Conservation (phyloP, 2,797 vertebrate genomes). For the Poecilia gillii region DNA sequence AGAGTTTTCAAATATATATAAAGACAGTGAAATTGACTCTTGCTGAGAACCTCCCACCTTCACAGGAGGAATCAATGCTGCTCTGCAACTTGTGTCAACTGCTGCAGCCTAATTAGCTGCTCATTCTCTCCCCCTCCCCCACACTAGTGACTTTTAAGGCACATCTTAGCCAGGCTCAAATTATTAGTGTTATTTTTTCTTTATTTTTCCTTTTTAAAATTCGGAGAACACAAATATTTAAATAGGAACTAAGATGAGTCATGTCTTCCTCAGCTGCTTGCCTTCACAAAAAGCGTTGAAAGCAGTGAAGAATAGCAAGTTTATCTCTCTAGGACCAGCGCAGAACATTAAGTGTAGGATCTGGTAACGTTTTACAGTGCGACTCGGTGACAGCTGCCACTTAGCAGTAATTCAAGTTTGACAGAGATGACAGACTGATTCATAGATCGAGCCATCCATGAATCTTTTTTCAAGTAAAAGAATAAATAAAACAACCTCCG, state of each 20-base stretch:
- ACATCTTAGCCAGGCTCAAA: slow-evolving; percentile 32
- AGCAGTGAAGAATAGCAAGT: slow-evolving; percentile 19
- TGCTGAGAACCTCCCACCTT: slow-evolving; percentile 35
- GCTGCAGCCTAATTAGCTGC: slow-evolving; percentile 59
- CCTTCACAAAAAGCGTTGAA: slow-evolving; percentile 20
- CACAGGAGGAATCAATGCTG: slow-evolving; percentile 50
- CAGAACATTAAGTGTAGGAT: slow-evolving; percentile 15
- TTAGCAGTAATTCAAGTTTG: slow-evolving; percentile 43
- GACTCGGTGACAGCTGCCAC: slow-evolving; percentile 40
- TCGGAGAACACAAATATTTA: slow-evolving; percentile 52
- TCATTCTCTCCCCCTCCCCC: slow-evolving; percentile 44
- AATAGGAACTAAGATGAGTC: slow-evolving; percentile 37
- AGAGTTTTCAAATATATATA: slow-evolving; percentile 57
- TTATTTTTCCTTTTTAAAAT: slow-evolving; percentile 34
- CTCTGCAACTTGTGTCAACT: slow-evolving; percentile 39
- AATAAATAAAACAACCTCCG: background rate
- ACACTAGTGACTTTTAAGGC: slow-evolving; percentile 56
- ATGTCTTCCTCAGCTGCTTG: slow-evolving; percentile 24
- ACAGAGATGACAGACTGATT: slow-evolving; percentile 24
- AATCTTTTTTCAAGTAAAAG: slow-evolving; percentile 6
- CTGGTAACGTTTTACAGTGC: slow-evolving; percentile 1
- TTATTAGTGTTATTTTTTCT: slow-evolving; percentile 29
- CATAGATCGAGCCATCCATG: slow-evolving; percentile 13
- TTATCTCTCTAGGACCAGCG: slow-evolving; percentile 10
- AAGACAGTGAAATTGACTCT: slow-evolving; percentile 31